Evolutionary conservation across 1,140 invertebrate genomes (phyloP).

Genomic region (Matsumurasca onukii): DNA sequence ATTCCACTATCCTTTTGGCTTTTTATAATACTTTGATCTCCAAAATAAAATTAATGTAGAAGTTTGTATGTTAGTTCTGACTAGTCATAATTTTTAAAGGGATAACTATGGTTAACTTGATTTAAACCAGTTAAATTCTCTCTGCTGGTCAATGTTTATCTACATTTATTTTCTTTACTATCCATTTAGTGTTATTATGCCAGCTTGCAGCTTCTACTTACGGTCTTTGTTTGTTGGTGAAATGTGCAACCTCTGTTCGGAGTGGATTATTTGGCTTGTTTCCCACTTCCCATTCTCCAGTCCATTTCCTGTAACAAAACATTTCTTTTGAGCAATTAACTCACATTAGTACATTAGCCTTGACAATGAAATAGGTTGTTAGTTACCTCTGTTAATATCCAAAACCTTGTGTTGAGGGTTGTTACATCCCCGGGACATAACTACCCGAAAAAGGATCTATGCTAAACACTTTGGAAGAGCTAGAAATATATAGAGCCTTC

Average conservation of each 20-base stretch:
- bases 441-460: background rate
- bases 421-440: too few relatives aligned
- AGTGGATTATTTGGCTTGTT: constrained; percentile 10
- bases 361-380: background rate
- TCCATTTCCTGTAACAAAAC: constrained; percentile 24
- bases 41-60: too few relatives aligned
- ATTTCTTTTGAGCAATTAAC: background rate
- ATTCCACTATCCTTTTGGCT: too few relatives aligned
- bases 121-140: too few relatives aligned
- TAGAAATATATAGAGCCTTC: too few relatives aligned
- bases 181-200: background rate
- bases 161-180: too few relatives aligned
- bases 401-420: background rate
- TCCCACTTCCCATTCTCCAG: constrained; percentile 25
- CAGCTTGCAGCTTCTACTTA: background rate
- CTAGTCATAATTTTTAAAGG: too few relatives aligned
- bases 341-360: background rate
- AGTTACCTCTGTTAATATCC: background rate
- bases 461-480: too few relatives aligned
- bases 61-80: too few relatives aligned
- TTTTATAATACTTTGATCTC: too few relatives aligned
- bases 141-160: too few relatives aligned
- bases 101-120: too few relatives aligned
- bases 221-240: constrained; percentile 9
- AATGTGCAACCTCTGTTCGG: constrained; percentile 2